Base-by-base conservation (phyloP, 2,113 vertebrate species). In the Lates calcarifer region DNA sequence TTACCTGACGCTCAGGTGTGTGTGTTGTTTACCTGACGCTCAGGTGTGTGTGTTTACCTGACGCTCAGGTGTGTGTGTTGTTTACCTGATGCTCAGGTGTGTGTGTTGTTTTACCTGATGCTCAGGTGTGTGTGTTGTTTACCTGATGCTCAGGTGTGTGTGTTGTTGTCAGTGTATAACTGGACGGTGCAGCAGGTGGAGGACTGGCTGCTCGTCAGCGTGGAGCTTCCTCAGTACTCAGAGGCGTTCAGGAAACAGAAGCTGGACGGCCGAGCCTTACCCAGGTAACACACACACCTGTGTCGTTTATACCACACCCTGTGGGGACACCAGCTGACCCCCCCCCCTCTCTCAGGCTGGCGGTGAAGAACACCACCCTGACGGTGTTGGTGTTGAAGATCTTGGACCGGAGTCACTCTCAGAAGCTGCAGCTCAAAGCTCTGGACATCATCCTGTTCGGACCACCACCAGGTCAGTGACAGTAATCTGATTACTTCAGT, bases 371-470 rank as follows among this genome's bases (percentile, higher is more conserved):
- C 0, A 92, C 87, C 33, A 98, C 97, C 7, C 93, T 99, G 88
- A 96, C 94, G 0, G 87, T 95, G 1, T 91, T 93, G 0, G 82
- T 98, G 35, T 88, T 99, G 76, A 99, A 97, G 77, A 97, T 99
- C 79, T 91, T 95, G 0, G 98, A 99, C 77, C 85, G 98, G 7
- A 97, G 96, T 91, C 98, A 99, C 78, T 83, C 95, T 39, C 97
- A 98, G 95, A 99, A 99, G 64, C 95, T 99, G 83, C 98, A 98
- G 91, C 95, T 99, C 55, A 99, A 99, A 57, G 97, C 97, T 0
- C 88, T 99, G 77, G 97, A 99, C 90, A 96, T 96, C 0, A 97
- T 99, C 43, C 95, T 99, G 22, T 99, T 99, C 0, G 98, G 97
- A 28, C 96, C 97, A 0, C 97, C 97, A 0, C 92, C 96, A 73